These are phyloP conservation scores for Drosophila leonis DNA, from an alignment of 2,888 invertebrate genomes.

Conservation along the genomic window DNA sequence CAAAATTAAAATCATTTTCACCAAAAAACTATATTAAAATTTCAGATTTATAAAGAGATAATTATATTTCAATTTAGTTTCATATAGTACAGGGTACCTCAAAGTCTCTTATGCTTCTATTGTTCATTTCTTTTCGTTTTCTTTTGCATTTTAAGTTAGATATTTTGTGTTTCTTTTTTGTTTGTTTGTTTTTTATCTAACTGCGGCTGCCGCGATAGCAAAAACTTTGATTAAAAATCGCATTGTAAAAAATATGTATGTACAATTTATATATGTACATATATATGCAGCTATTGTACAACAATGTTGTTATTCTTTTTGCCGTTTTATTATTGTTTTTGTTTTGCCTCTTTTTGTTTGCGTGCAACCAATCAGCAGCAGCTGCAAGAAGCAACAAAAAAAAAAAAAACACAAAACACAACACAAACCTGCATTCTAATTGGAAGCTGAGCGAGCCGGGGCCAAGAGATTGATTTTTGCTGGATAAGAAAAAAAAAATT, in stretches of 20 bases:
- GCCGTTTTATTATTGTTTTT: conserved; percentile 27
- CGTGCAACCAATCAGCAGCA: conserved; percentile 59
- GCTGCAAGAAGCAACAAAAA: conserved; percentile 9
- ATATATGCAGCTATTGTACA: conserved; percentile 38
- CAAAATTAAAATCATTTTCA: not conserved
- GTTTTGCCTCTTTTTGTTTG: conserved; percentile 45
- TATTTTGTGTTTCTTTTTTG: conserved; percentile 1
- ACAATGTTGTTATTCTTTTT: conserved; percentile 41
- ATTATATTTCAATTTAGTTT: not conserved
- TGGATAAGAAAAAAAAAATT: conserved; percentile 26
- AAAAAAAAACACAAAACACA: not conserved
- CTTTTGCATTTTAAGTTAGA: conserved; percentile 13
- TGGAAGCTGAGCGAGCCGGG: conserved; percentile 37
- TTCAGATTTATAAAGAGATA: no score
- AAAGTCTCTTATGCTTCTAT: not conserved
- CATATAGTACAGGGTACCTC: not conserved
- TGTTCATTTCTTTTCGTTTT: conserved; percentile 18
- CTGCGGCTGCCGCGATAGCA: conserved; percentile 31
- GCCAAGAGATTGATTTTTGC: conserved; percentile 48
- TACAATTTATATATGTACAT: conserved; percentile 30
- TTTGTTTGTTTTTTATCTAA: conserved; percentile 10
- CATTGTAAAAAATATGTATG: conserved; percentile 72
- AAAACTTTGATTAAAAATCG: conserved; percentile 75
- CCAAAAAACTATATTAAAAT: not conserved
- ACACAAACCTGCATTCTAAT: conserved; percentile 36